Conservation (phyloP, 2,113 vertebrate species). For the Raja brachyura region DNA sequence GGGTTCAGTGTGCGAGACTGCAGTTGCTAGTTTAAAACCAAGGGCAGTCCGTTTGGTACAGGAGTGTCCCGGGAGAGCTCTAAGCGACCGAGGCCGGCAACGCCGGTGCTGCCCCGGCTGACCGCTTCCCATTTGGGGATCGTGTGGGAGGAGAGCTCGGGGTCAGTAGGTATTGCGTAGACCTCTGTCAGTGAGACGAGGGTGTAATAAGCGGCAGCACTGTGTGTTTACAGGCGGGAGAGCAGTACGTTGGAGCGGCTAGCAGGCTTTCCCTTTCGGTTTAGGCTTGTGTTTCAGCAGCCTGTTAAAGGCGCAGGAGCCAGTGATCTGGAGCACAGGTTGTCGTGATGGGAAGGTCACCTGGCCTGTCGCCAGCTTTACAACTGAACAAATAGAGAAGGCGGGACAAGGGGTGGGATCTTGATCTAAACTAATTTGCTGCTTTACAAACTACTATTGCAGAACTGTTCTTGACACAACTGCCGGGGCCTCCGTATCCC, state of each 20-base stretch:
- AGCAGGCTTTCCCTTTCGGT: not conserved
- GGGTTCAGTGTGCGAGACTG: not conserved
- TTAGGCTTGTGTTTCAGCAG: not conserved
- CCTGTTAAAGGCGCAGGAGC: not conserved
- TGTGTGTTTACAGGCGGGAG: not conserved
- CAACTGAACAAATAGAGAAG: not conserved
- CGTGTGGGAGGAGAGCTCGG: not conserved
- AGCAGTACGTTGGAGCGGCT: too few relatives aligned
- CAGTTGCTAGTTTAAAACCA: not conserved
- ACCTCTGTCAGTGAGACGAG: not conserved
- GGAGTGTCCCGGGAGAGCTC: not conserved
- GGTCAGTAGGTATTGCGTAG: not conserved
- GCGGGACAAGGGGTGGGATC: not conserved
- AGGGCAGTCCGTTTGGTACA: not conserved
- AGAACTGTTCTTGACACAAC: not conserved
- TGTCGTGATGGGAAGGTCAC: not conserved
- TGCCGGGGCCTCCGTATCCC: not conserved
- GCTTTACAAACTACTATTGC: not conserved
- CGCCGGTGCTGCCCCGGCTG: not conserved
- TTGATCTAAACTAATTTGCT: not conserved
- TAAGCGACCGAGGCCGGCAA: not conserved
- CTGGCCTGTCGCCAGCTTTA: not conserved
- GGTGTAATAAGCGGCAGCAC: not conserved
- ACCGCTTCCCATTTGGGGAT: not conserved
- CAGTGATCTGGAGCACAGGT: too few relatives aligned